Evolutionary conservation across 1,140 invertebrate species (phyloP).

Genomic region (Panagrolaimus sp.): DNA sequence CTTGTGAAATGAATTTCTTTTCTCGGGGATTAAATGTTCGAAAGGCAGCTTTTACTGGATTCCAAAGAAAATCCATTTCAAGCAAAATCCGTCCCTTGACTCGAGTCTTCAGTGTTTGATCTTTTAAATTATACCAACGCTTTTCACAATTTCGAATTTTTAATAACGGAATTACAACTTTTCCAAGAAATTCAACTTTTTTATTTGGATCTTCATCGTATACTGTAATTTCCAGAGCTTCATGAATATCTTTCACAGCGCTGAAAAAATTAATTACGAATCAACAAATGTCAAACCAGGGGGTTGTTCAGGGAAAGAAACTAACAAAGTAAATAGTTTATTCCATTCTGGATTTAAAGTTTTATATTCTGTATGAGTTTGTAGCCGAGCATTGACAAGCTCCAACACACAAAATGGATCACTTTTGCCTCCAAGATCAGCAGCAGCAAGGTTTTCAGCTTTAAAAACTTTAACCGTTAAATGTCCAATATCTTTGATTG

Average conservation of each 20-base stretch:
- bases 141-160: slow-evolving; percentile 83
- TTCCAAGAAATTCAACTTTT: slow-evolving; percentile 93
- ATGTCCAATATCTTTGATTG: slow-evolving; percentile 76
- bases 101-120: slow-evolving; percentile 79
- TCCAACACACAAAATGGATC: slow-evolving; percentile 97
- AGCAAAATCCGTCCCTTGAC: slow-evolving; percentile 89
- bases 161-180: slow-evolving; percentile 77
- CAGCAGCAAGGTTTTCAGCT: slow-evolving; percentile 78
- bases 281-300: neutral
- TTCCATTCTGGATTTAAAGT: slow-evolving; percentile 92
- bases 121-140: slow-evolving; percentile 90
- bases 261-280: slow-evolving; percentile 65
- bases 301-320: too few species aligned
- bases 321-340: slow-evolving; percentile 96
- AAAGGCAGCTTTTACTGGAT: slow-evolving; percentile 79
- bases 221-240: slow-evolving; percentile 88
- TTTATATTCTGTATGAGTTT: slow-evolving; percentile 98
- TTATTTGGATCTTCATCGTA: slow-evolving; percentile 97
- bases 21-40: slow-evolving; percentile 89
- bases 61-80: slow-evolving; percentile 86
- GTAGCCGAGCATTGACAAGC: slow-evolving; percentile 82
- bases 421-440: slow-evolving; percentile 76
- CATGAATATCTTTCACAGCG: slow-evolving; percentile 93
- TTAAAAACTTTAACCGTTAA: slow-evolving; percentile 80
- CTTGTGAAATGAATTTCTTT: slow-evolving; percentile 85